These are phyloP conservation scores for Fukomys damarensis DNA, from an alignment of 2,113 vertebrate genomes.

Conservation along the genomic window DNA sequence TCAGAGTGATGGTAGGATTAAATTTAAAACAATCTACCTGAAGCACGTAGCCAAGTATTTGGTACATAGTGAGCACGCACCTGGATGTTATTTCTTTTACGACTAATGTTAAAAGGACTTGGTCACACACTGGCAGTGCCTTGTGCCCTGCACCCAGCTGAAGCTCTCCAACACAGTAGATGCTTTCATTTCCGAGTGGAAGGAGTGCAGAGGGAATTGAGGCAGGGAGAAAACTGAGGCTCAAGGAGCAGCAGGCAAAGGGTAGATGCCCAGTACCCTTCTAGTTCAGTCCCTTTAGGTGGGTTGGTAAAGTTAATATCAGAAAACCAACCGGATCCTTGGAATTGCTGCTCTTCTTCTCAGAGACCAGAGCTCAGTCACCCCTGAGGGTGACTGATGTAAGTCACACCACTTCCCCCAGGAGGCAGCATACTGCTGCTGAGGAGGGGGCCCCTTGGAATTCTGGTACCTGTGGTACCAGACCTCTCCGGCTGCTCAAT, in stretches of 20 bases:
- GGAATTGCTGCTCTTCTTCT: background rate
- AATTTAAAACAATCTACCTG: slow-evolving; percentile 35
- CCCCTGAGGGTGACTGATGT: background rate
- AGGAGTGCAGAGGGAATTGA: background rate
- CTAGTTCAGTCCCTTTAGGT: too few relatives aligned
- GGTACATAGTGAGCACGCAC: background rate
- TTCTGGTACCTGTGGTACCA: background rate
- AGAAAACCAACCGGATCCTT: background rate
- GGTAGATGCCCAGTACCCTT: background rate
- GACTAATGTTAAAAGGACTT: background rate
- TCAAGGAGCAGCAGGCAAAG: background rate
- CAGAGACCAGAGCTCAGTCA: background rate
- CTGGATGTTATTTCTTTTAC: background rate
- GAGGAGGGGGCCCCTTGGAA: background rate
- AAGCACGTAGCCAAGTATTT: background rate
- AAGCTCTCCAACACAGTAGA: background rate
- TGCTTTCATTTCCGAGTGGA: background rate
- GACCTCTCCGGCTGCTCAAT: background rate
- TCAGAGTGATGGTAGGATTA: background rate
- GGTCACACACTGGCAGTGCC: background rate
- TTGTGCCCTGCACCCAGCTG: background rate
- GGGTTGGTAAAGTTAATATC: background rate
- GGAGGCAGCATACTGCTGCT: background rate
- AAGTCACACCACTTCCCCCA: background rate
- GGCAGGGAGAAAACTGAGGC: background rate